phyloP scores from a whole-genome alignment of 1,140 invertebrate genomes.

The Drosophila arawakana region DNA sequence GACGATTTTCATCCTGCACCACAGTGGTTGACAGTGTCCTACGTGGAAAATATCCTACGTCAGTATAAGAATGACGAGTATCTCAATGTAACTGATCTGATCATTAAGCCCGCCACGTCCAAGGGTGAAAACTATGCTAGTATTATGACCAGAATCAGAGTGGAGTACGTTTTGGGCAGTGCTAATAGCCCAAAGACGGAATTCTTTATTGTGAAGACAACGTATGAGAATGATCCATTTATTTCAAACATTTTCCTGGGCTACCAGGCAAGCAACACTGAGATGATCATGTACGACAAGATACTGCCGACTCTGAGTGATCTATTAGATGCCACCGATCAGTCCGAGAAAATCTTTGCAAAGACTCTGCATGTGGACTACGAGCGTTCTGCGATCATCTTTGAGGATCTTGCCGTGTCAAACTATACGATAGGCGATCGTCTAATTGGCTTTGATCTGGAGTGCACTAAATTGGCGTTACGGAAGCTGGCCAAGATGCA shows the following conservation, averaged over 20 bases:
- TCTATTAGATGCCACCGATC: constrained; percentile 47
- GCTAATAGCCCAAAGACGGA: constrained; percentile 40
- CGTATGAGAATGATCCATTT: constrained; percentile 70
- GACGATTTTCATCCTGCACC: constrained; percentile 63
- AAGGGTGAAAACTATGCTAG: constrained; percentile 84
- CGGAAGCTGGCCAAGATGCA: constrained; percentile 87
- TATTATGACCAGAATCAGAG: constrained; percentile 73
- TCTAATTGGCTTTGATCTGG: constrained; percentile 85
- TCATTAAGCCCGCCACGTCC: constrained; percentile 70
- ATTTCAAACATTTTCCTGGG: constrained; percentile 55
- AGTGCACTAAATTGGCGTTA: constrained; percentile 84
- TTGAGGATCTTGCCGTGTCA: constrained; percentile 86
- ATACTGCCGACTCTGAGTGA: constrained; percentile 64
- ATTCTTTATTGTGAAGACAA: constrained; percentile 76
- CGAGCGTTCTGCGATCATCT: constrained; percentile 73
- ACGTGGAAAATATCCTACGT: constrained; percentile 62
- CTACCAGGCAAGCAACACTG: constrained; percentile 67
- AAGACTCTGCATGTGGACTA: constrained; percentile 75
- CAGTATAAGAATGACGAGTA: constrained; percentile 56
- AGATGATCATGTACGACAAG: constrained; percentile 81
- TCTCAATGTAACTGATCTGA: constrained; percentile 52
- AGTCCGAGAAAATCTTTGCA: constrained; percentile 74
- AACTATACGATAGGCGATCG: constrained; percentile 86
- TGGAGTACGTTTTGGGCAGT: constrained; percentile 40
- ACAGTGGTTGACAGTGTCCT: constrained; percentile 66